phyloP scores from a whole-genome alignment of 2,888 invertebrate genomes.

The Zaprionus obscuricornis region DNA sequence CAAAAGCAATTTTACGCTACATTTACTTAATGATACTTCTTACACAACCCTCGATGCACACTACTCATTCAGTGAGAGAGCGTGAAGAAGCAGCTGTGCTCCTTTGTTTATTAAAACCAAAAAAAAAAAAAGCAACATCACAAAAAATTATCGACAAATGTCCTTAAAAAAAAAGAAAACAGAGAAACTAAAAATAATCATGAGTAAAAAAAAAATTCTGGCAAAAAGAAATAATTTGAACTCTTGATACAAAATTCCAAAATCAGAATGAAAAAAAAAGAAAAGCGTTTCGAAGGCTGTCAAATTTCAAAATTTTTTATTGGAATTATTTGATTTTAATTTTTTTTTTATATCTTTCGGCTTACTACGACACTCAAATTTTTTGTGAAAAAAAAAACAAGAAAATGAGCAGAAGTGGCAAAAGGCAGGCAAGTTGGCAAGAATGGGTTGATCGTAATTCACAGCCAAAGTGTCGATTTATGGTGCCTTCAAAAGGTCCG shows the following conservation, averaged over 20 bases:
- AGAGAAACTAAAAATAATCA: no score
- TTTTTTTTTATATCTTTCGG: slow-evolving; percentile 28
- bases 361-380: slow-evolving; percentile 13
- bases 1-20: slow-evolving; percentile 71
- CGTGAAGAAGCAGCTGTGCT: slow-evolving; percentile 41
- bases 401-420: slow-evolving; percentile 17
- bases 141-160: no score
- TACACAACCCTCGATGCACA: slow-evolving; percentile 47
- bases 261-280: not conserved
- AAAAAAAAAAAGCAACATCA: slow-evolving; percentile 14
- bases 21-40: slow-evolving; percentile 65
- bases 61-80: no score
- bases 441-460: slow-evolving; percentile 69
- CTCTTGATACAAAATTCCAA: not conserved
- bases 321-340: not conserved
- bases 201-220: no score
- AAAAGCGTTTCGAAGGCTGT: not conserved
- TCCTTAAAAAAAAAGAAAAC: no score
- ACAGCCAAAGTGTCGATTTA: slow-evolving; percentile 48
- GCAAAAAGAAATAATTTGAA: no score
- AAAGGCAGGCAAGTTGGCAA: slow-evolving; percentile 26
- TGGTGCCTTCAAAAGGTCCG: slow-evolving; percentile 1
- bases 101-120: not conserved
- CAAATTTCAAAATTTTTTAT: slow-evolving; percentile 3
- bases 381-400: not conserved